Base-by-base conservation (phyloP, 2,113 vertebrate species). In the Tenrec ecaudatus region DNA sequence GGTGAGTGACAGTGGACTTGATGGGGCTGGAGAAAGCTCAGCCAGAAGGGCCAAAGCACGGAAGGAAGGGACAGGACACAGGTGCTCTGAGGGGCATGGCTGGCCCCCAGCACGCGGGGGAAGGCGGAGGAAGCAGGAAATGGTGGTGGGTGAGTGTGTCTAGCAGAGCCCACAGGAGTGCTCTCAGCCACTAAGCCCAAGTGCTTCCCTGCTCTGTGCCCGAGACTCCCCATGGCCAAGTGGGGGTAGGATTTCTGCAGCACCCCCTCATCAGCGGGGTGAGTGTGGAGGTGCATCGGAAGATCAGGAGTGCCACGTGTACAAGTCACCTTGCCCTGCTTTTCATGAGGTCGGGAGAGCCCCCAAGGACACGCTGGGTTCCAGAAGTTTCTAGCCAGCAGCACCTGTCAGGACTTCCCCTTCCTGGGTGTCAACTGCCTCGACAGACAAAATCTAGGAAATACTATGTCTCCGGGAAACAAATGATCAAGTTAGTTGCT, bases 401-500 rank as follows among this genome's bases (percentile, higher is more conserved):
- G 62, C 76, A 38, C 78, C 58, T 40, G 53, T 31, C 27, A 58
- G 40, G 29, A 82, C 36, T 43, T 40, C 78, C 11, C 58, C 53
- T 89, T 68, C 69, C 78, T 68, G 83, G 36, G 16, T 22, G n/a
- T 68, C 38, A 31, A 78, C 40, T 88, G 38, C 75, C 60, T 82
- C 33, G 62, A 64, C 64, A 89, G 86, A 95, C 64, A 89, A 89
- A 95, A 80, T 4, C 88, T 25, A 31, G 68, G 69, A 38, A 57
- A 20, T 77, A 90, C 82, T 27, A 10, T 53, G 47, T 12, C 33
- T 84, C 66, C 15, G 10, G 40, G 69, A 58, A 90, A 81, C 1
- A 38, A 86, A 90, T 38, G 38, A 31, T 69, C 31, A 57, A 58
- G 47, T 27, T 64, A 80, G 23, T 36, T 73, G 43, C 43, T 57